A percentile compares a stretch with the other conserved stretches of the same genome.
Conservation (phyloP, 1,140 invertebrate species). For the Tetramorium parvispinum region DNA sequence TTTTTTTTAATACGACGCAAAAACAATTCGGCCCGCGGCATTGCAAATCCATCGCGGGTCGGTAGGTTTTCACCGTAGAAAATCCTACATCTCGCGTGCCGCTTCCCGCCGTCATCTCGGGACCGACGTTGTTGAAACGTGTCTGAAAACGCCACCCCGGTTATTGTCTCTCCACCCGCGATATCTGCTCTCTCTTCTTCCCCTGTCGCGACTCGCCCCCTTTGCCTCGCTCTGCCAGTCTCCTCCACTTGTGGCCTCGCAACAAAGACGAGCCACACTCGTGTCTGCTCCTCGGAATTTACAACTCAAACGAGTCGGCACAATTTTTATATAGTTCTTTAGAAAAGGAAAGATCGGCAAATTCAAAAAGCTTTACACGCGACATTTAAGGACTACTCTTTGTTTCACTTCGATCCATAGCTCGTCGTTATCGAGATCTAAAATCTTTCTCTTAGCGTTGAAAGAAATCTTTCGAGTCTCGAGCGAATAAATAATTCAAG, state of each 20-base stretch:
- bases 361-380: slow-evolving; percentile 5
- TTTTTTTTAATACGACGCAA: slow-evolving; percentile 50
- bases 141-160: slow-evolving; percentile 30
- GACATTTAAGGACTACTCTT: neutral
- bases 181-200: neutral
- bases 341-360: neutral
- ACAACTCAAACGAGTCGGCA: slow-evolving; percentile 35
- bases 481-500: neutral
- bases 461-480: neutral
- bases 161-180: neutral
- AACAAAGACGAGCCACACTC: neutral
- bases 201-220: neutral
- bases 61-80: neutral
- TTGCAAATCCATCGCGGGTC: slow-evolving; percentile 11
- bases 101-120: neutral
- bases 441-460: neutral
- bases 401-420: neutral
- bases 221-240: neutral
- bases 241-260: slow-evolving; percentile 4
- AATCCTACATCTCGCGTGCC: neutral
- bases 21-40: slow-evolving; percentile 52
- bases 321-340: slow-evolving; percentile 45
- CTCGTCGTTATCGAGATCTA: neutral
- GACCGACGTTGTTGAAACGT: slow-evolving; percentile 20
- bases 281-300: slow-evolving; percentile 6